phyloP scores from a whole-genome alignment of 2,113 vertebrate species.

The Mirza zaza region DNA sequence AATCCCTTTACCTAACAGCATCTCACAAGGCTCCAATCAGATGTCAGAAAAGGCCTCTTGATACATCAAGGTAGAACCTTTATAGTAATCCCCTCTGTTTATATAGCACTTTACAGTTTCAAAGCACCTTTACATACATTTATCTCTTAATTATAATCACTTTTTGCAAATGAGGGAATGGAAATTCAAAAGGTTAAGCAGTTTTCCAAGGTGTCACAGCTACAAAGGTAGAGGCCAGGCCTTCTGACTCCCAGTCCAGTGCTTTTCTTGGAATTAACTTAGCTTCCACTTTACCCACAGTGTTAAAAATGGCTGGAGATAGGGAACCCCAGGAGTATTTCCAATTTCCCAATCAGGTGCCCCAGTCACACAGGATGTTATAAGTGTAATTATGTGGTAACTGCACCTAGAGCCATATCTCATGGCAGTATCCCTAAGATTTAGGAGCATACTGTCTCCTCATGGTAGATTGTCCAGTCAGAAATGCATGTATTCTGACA shows the following conservation, averaged over 20 bases:
- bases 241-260: conserved; percentile 74
- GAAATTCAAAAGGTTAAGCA: conserved; percentile 31
- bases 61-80: conserved; percentile 71
- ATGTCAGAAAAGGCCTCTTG: conserved; percentile 73
- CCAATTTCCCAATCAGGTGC: neutral
- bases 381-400: neutral
- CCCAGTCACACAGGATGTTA: neutral
- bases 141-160: conserved; percentile 12
- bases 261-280: conserved; percentile 42
- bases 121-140: conserved; percentile 69
- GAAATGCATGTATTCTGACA: neutral
- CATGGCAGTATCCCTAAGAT: neutral
- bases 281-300: neutral
- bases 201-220: neutral
- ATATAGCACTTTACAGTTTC: conserved; percentile 73
- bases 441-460: neutral
- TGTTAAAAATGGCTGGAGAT: conserved; percentile 52
- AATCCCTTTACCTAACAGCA: conserved; percentile 68
- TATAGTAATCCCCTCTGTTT: conserved; percentile 71
- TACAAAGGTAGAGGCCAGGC: conserved; percentile 36
- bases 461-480: neutral
- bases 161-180: conserved; percentile 47
- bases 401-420: neutral
- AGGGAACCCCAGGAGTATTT: neutral
- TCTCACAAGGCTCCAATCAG: conserved; percentile 73